Percentiles rank a stretch among this genome's conserved stretches.
These are phyloP conservation scores for Chloebia gouldiae DNA, from an alignment of 2,113 vertebrate genomes.

Conservation along the genomic window DNA sequence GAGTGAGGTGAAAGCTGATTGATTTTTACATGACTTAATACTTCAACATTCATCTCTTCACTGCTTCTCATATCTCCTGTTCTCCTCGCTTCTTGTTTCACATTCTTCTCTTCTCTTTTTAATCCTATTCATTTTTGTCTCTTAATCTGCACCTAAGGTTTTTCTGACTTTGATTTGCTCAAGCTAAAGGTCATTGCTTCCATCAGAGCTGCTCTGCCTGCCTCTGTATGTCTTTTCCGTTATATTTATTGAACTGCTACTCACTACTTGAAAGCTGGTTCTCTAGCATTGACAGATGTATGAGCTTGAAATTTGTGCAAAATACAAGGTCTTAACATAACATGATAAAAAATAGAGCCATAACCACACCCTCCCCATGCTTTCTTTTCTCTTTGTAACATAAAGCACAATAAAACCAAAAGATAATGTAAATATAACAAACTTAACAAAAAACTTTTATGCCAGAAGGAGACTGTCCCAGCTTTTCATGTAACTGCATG, in stretches of 20 bases:
- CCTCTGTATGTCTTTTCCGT: not conserved
- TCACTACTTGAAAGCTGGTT: not conserved
- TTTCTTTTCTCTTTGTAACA: not conserved
- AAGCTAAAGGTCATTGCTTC: not conserved
- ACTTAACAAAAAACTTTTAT: not conserved
- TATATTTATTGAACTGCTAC: not conserved
- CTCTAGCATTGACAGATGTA: not conserved
- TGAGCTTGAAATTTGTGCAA: not conserved
- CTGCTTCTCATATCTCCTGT: not conserved
- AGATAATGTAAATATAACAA: not conserved
- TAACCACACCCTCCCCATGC: not conserved
- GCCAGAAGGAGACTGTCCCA: not conserved
- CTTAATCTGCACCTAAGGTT: not conserved
- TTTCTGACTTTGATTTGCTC: not conserved
- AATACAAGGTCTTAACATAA: not conserved
- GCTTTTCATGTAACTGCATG: not conserved
- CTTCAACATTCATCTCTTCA: not conserved
- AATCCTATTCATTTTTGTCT: not conserved
- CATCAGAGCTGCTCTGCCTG: not conserved
- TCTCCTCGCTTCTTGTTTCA: accelerated
- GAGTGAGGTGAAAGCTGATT: not conserved
- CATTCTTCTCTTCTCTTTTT: not conserved
- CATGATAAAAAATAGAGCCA: not conserved
- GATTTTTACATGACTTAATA: constrained; percentile 9
- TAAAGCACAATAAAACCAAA: not conserved